Conservation (phyloP, 2,797 vertebrate genomes). For the Hypotaenidia philippensis region DNA sequence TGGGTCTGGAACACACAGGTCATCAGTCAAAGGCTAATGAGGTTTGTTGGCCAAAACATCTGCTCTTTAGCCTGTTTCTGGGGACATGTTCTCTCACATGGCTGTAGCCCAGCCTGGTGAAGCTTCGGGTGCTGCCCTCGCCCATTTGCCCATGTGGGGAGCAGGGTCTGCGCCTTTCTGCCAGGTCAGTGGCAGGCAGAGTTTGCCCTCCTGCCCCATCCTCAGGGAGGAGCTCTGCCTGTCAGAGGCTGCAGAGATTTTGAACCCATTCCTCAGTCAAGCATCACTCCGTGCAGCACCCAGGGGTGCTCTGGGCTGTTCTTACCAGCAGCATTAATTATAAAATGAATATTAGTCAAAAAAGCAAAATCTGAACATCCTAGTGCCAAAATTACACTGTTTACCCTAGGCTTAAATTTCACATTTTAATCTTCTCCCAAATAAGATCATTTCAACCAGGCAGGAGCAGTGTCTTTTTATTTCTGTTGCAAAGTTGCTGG, state of each 20-base stretch:
- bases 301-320: not conserved
- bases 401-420: not conserved
- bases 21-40: not conserved
- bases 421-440: not conserved
- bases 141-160: rapidly evolving
- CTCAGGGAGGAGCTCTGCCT: not conserved
- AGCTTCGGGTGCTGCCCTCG: rapidly evolving
- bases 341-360: not conserved
- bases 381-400: not conserved
- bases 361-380: not conserved
- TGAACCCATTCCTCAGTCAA: not conserved
- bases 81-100: not conserved
- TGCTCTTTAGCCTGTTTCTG: not conserved
- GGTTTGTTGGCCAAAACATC: not conserved
- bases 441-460: not conserved
- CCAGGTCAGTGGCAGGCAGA: not conserved
- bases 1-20: not conserved
- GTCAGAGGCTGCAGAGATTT: rapidly evolving
- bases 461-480: not conserved
- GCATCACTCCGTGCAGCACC: rapidly evolving
- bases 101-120: not conserved
- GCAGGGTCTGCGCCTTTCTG: not conserved
- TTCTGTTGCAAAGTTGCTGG: not conserved
- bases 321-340: not conserved
- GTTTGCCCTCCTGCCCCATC: not conserved